These are phyloP conservation scores for Allacma fusca DNA, from an alignment of 2,888 invertebrate species.

Conservation along the genomic window DNA sequence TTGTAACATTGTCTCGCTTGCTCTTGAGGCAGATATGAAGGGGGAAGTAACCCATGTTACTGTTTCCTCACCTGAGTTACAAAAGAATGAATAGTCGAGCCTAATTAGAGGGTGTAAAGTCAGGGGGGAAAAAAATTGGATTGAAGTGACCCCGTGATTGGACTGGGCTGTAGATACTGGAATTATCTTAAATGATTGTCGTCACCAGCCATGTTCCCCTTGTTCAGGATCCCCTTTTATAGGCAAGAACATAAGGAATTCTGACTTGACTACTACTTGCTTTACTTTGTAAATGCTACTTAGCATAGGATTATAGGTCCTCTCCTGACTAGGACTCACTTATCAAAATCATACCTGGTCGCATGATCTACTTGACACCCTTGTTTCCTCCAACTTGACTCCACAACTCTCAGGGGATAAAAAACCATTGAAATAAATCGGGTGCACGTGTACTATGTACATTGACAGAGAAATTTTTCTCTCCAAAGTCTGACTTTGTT, in stretches of 20 bases:
- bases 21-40: too few species aligned
- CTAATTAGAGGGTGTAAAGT: too few species aligned
- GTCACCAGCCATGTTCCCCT: conserved; percentile 11
- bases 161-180: neutral
- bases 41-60: too few species aligned
- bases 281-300: conserved; percentile 25
- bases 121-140: too few species aligned
- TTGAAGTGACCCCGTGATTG: too few species aligned
- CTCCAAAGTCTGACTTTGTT: neutral
- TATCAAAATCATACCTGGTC: conserved; percentile 31
- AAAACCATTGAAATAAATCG: neutral
- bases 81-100: too few species aligned
- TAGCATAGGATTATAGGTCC: conserved; percentile 39
- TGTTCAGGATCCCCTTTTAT: conserved; percentile 35
- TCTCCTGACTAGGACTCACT: conserved; percentile 5
- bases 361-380: conserved; percentile 1
- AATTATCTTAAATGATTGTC: conserved; percentile 28
- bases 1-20: too few species aligned
- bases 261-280: conserved; percentile 22
- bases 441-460: conserved; percentile 16
- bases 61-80: too few species aligned
- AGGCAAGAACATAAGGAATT: conserved; percentile 35
- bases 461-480: neutral
- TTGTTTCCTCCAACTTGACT: neutral
- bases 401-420: neutral